Percentiles rank a stretch among this genome's conserved stretches.
Evolutionary conservation across 2,113 vertebrate species (phyloP).

Genomic region (Neogobius melanostomus): DNA sequence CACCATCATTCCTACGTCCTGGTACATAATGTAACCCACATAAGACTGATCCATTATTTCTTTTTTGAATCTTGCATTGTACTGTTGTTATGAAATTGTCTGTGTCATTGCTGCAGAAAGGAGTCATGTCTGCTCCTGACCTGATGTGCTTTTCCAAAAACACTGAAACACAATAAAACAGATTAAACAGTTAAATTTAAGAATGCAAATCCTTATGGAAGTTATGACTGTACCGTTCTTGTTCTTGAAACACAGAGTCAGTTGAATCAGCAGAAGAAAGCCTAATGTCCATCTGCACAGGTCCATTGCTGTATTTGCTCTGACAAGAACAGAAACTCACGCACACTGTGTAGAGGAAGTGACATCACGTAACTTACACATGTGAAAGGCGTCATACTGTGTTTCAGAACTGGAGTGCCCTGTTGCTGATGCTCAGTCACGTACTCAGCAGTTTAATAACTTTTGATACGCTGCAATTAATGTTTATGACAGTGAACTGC

Average conservation of each 20-base stretch:
- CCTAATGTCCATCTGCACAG: not conserved
- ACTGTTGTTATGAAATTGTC: fast-evolving
- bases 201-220: no score
- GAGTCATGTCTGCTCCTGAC: conserved; percentile 2
- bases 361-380: no score
- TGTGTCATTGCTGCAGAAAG: not conserved
- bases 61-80: not conserved
- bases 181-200: no score
- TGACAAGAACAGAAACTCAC: not conserved
- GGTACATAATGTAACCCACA: not conserved
- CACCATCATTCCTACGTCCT: fast-evolving
- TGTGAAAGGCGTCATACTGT: no score
- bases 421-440: no score
- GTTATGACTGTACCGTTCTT: conserved; percentile 21
- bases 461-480: no score
- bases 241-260: fast-evolving
- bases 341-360: no score
- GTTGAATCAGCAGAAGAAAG: conserved; percentile 18
- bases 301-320: conserved; percentile 3
- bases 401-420: no score
- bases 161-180: conserved; percentile 9
- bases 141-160: conserved; percentile 2
- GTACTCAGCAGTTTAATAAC: no score
- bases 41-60: not conserved
- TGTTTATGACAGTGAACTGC: no score